These are phyloP conservation scores for Ptyas mucosa DNA, from an alignment of 2,113 vertebrate genomes.

Conservation along the genomic window DNA sequence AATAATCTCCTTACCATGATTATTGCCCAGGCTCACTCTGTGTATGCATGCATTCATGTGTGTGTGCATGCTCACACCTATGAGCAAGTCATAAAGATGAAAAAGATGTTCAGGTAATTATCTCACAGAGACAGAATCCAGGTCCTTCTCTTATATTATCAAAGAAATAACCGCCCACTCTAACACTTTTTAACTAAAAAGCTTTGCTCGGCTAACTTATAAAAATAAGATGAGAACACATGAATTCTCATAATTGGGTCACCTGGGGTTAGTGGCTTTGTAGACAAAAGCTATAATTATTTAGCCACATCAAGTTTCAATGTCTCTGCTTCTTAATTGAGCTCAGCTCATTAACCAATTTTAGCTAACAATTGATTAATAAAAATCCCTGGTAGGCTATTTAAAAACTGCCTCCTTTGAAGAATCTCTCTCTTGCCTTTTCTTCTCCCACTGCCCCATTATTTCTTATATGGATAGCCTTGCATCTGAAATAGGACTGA, in stretches of 20 bases:
- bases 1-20: not conserved
- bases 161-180: constrained; percentile 38
- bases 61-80: not conserved
- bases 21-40: not conserved
- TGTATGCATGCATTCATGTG: not conserved
- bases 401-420: constrained; percentile 43
- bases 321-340: constrained; percentile 61
- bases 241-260: constrained; percentile 58
- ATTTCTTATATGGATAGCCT: constrained; percentile 6
- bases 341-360: constrained; percentile 66
- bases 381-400: constrained; percentile 51
- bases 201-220: constrained; percentile 52
- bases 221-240: constrained; percentile 45
- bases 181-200: constrained; percentile 6
- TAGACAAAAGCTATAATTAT: constrained; percentile 65
- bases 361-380: constrained; percentile 59
- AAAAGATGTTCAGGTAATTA: not conserved
- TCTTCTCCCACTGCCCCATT: not conserved
- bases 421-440: constrained; percentile 38
- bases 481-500: constrained; percentile 48
- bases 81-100: not conserved
- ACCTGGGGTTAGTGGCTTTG: constrained; percentile 56
- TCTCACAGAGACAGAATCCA: not conserved
- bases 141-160: not conserved
- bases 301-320: constrained; percentile 62